phyloP scores from a whole-genome alignment of 2,888 invertebrate species.

The Eupithecia abbreviata region DNA sequence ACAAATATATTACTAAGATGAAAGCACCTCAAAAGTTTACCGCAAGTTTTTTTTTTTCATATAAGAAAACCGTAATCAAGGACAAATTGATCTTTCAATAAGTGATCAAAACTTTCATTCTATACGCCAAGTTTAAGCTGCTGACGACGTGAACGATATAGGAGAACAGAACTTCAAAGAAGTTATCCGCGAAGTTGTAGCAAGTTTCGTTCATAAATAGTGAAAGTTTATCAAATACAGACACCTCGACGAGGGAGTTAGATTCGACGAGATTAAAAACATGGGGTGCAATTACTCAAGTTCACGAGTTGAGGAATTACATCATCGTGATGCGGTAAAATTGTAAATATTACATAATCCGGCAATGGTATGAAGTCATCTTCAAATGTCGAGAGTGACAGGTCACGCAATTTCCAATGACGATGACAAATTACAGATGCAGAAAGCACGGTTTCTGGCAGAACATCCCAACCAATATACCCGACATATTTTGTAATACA shows the following conservation, averaged over 20 bases:
- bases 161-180: background rate
- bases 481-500: background rate
- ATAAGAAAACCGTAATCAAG: background rate
- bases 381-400: slow-evolving; percentile 23
- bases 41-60: background rate
- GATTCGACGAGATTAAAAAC: slow-evolving; percentile 11
- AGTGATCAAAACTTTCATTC: background rate
- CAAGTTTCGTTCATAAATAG: background rate
- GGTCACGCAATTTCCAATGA: slow-evolving; percentile 27
- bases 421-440: slow-evolving; percentile 21
- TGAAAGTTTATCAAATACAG: slow-evolving; percentile 4
- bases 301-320: background rate
- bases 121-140: slow-evolving; percentile 6
- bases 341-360: slow-evolving; percentile 15
- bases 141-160: background rate
- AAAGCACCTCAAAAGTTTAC: background rate
- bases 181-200: slow-evolving; percentile 1
- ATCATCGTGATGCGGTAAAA: background rate
- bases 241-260: background rate
- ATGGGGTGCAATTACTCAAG: background rate
- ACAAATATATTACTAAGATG: background rate
- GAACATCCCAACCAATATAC: background rate
- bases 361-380: slow-evolving; percentile 13
- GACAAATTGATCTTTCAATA: slow-evolving; percentile 4
- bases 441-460: slow-evolving; percentile 13